phyloP scores from a whole-genome alignment of 2,797 vertebrate genomes.

The Schizopygopsis malacanthus region DNA sequence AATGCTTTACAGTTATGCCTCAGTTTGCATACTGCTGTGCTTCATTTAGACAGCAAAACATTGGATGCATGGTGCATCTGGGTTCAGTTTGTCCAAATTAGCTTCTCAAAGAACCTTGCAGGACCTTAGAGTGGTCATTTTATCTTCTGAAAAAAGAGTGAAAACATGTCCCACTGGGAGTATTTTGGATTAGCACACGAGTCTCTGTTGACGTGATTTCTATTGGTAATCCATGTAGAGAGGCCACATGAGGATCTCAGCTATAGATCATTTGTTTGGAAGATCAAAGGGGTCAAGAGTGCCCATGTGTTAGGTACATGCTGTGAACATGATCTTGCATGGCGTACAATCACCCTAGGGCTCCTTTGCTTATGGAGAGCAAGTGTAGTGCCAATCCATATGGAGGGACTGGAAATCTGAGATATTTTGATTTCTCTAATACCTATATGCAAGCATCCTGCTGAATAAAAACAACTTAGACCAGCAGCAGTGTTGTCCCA shows the following conservation, averaged over 20 bases:
- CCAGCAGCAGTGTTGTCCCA: neutral
- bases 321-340: conserved; percentile 42
- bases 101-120: neutral
- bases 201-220: conserved; percentile 29
- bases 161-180: conserved; percentile 18
- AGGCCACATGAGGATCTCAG: conserved; percentile 40
- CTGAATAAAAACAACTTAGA: neutral
- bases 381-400: conserved; percentile 3
- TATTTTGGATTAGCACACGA: conserved; percentile 27
- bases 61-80: conserved; percentile 15
- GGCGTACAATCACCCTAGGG: conserved; percentile 20
- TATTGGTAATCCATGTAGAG: conserved; percentile 40
- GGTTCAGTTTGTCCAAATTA: conserved; percentile 19
- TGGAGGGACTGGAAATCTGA: neutral
- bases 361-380: neutral
- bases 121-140: conserved; percentile 3
- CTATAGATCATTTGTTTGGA: conserved; percentile 40
- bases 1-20: conserved; percentile 40
- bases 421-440: conserved; percentile 28
- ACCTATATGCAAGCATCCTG: neutral
- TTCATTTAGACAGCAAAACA: conserved; percentile 60
- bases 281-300: conserved; percentile 50
- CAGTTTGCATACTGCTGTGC: conserved; percentile 37
- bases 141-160: neutral
- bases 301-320: conserved; percentile 45